Evolutionary conservation across 2,797 vertebrate species (phyloP).

Genomic region (Enteromius trimaculatus): DNA sequence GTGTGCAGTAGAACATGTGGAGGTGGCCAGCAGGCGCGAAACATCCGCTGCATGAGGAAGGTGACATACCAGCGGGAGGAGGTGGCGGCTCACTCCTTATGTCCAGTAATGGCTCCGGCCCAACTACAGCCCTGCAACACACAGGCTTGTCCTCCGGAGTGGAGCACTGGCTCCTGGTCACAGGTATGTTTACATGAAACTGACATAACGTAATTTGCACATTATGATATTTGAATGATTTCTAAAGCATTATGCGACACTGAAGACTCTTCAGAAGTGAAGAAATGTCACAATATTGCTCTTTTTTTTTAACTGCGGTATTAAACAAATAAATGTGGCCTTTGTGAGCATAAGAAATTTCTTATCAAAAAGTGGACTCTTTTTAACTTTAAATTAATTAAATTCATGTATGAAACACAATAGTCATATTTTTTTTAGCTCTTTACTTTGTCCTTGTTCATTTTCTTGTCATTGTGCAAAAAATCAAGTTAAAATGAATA

Average conservation of each 20-base stretch:
- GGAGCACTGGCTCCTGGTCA: constrained; percentile 89
- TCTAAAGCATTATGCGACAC: background rate
- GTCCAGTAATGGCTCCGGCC: constrained; percentile 84
- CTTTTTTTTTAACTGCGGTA: background rate
- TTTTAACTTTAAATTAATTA: too few relatives aligned
- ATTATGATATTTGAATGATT: background rate
- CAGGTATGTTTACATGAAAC: constrained; percentile 78
- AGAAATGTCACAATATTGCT: background rate
- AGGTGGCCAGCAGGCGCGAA: constrained; percentile 87
- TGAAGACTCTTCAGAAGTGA: background rate
- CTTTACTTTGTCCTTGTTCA: too few relatives aligned
- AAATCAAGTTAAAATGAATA: background rate
- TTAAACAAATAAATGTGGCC: background rate
- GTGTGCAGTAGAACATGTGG: constrained; percentile 87
- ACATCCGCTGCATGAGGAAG: constrained; percentile 86
- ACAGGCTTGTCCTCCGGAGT: constrained; percentile 87
- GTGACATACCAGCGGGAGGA: constrained; percentile 89
- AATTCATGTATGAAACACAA: background rate
- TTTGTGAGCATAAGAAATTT: background rate
- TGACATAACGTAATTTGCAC: background rate
- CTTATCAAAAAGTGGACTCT: background rate
- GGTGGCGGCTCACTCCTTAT: constrained; percentile 81
- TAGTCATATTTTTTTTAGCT: too few relatives aligned
- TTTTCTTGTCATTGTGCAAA: too few relatives aligned
- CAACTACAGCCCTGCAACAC: constrained; percentile 86